Evolutionary conservation across 2,113 vertebrate species (phyloP), one percentile per base, ranked within the genome.

Genomic region (Parus major): DNA sequence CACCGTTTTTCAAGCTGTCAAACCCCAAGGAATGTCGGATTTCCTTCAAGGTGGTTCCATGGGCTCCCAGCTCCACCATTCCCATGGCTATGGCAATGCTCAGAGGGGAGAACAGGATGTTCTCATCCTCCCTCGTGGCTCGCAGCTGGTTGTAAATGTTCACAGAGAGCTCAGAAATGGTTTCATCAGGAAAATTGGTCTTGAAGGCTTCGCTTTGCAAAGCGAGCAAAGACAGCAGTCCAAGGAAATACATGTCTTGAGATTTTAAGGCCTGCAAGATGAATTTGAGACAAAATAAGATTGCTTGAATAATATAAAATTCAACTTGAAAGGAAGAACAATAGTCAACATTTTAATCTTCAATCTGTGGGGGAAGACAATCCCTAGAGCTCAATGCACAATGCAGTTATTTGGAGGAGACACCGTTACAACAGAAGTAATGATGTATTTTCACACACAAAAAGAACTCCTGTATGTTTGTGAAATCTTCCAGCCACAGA

Each of bases 71-170:
- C 96, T 99, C 99, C 97, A 99, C 98, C 98, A 99, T 99, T 59
- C 99, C 99, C 96, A 99, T 97, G 21, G 98, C 98, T 60, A 99
- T 96, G 11, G 98, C 97, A 64, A 99, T 97, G 50, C 99, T 99
- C 92, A 99, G 81, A 1, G 99, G 99, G 81, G 99, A 99, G 96
- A 99, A 99, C 41, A 99, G 96, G 78, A 99, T 99, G 94, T 99
- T 99, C 83, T 99, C 99, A 93, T 99, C 99, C 82, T 98, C 98
- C 68, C 97, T 98, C 7, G 95, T 86, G 18, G 98, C 98, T 98
- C 98, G 97, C 87, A 99, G 98, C 95, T 97, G 98, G 90, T 99
- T 99, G 97, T 99, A 99, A 96, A 99, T 65, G 70, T 98, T 98
- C 95, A 99, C 98, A 1, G 99, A 99, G 91, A 99, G 98, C 95